A percentile compares a stretch with the other conserved stretches of the same genome.
These are phyloP conservation scores for Catostomus latipinnis DNA, from an alignment of 2,797 vertebrate genomes.

Conservation along the genomic window DNA sequence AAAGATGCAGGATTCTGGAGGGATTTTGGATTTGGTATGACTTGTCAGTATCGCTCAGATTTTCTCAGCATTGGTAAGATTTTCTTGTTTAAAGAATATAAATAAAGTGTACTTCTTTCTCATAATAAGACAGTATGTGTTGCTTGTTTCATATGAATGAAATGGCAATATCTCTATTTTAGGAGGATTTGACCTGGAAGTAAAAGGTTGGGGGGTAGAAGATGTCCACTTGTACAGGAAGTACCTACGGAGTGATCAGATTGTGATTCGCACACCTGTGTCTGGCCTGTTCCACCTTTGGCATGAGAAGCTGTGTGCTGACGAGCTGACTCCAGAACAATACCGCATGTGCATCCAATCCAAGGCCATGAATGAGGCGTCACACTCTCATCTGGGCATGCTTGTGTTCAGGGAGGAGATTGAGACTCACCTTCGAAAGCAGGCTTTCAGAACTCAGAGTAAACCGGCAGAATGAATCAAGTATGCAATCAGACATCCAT, in stretches of 20 bases:
- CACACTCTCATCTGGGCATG: conserved; percentile 97
- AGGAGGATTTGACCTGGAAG: conserved; percentile 97
- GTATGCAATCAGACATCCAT: too few relatives aligned
- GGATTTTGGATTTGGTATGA: conserved; percentile 99
- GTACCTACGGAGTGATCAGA: conserved; percentile 90
- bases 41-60: conserved; percentile 96
- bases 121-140: too few relatives aligned
- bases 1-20: conserved; percentile 99
- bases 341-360: conserved; percentile 99
- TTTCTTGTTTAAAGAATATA: neutral
- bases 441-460: conserved; percentile 92
- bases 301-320: conserved; percentile 95
- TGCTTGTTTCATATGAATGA: neutral
- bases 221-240: conserved; percentile 98
- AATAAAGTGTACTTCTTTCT: too few relatives aligned
- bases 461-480: conserved; percentile 70
- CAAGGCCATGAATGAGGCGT: conserved; percentile 99
- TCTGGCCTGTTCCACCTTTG: conserved; percentile 95
- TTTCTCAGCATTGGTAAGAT: conserved; percentile 92
- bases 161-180: neutral
- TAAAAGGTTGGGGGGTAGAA: conserved; percentile 98
- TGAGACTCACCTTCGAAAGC: conserved; percentile 93
- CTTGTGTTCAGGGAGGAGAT: conserved; percentile 97
- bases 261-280: conserved; percentile 91
- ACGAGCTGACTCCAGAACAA: conserved; percentile 95